Conservation (phyloP, 2,888 invertebrate genomes). For the Dasysyrphus albostriatus region DNA sequence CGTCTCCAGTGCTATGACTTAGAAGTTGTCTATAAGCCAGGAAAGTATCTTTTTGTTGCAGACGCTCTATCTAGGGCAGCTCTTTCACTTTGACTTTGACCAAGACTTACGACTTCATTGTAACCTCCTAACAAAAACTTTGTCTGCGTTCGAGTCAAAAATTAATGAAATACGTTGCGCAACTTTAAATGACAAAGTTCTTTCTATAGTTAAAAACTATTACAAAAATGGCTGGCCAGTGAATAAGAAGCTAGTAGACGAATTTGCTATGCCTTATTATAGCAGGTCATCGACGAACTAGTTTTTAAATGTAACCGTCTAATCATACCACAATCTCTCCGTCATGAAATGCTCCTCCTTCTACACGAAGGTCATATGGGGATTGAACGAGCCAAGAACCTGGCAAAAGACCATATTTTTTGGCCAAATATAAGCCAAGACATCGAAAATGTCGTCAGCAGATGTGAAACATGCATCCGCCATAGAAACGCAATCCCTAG, state of each 20-base stretch:
- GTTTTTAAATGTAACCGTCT: slow-evolving; percentile 66
- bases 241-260: neutral
- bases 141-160: slow-evolving; percentile 1
- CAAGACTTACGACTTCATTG: slow-evolving; percentile 36
- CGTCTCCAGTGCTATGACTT: slow-evolving; percentile 65
- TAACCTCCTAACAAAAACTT: slow-evolving; percentile 11
- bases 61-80: slow-evolving; percentile 85
- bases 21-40: slow-evolving; percentile 63
- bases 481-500: neutral
- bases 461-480: neutral
- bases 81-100: neutral
- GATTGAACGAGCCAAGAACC: too few species aligned
- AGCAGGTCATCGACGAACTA: slow-evolving; percentile 45
- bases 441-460: neutral
- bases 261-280: slow-evolving; percentile 43
- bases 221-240: neutral
- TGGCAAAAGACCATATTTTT: slow-evolving; percentile 50
- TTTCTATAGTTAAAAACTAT: slow-evolving; percentile 4
- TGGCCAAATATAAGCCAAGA: slow-evolving; percentile 26
- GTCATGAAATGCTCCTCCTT: slow-evolving; percentile 3
- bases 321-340: slow-evolving; percentile 69
- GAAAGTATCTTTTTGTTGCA: slow-evolving; percentile 65
- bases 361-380: too few species aligned
- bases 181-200: slow-evolving; percentile 5
- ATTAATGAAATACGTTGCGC: slow-evolving; percentile 15